Evolutionary conservation across 2,113 vertebrate genomes (phyloP).

Genomic region (Callithrix jacchus): DNA sequence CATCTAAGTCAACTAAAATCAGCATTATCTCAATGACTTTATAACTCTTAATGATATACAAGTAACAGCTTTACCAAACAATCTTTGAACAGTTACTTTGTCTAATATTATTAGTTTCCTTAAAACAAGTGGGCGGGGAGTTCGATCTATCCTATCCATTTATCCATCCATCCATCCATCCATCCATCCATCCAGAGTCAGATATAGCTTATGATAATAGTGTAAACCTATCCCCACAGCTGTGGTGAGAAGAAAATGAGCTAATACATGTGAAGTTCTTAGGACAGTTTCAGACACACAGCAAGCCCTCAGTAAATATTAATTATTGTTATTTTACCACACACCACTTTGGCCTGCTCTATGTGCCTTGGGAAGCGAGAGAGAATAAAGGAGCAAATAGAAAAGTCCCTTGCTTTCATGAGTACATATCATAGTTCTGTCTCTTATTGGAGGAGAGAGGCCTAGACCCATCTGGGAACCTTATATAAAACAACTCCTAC

Average conservation of each 20-base stretch:
- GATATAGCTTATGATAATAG: background rate
- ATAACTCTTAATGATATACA: background rate
- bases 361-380: background rate
- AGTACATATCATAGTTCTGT: background rate
- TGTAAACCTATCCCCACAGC: background rate
- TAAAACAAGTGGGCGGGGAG: background rate
- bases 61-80: background rate
- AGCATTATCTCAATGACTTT: background rate
- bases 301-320: background rate
- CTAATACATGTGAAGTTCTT: background rate
- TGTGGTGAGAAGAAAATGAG: background rate
- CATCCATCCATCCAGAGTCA: background rate
- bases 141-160: too few species aligned
- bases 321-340: background rate
- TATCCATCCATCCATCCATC: too few species aligned
- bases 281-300: background rate
- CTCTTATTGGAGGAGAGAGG: background rate
- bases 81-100: background rate
- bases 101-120: background rate
- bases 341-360: background rate
- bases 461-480: background rate
- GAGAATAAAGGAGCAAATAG: background rate
- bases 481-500: background rate
- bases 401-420: background rate
- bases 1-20: background rate